Evolutionary conservation across 1,140 invertebrate genomes (phyloP), one percentile per base, ranked within the genome.

Genomic region (Scaptomyza hsui): DNA sequence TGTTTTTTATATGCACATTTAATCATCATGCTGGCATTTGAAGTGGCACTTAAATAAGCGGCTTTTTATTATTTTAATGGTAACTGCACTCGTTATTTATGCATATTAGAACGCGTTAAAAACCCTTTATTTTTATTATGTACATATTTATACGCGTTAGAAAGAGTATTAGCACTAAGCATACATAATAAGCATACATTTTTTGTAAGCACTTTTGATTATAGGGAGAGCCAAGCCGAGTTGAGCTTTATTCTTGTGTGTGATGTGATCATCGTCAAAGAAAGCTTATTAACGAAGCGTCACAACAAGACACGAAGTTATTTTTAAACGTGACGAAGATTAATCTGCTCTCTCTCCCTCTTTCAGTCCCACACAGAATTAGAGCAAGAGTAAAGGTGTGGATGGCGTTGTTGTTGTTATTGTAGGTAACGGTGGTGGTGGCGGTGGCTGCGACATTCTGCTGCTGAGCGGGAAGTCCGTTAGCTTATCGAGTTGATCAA

Each of bases 401-500:
- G 19, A n/a, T 1, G 44, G 4, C 19, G 24, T 15, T 26, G 47
- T 10, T 10, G 24, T 16, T 35, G 21, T 15, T 0, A 21, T 15
- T 13, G 4, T 6, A 0, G 21, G 15, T 21, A 6, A 0, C 13
- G 10, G 24, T 13, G 42, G 13, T 18, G 26, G n/a, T 10, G 10
- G 4, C 32, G 32, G 32, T 4, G 32, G 32, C 26, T 9, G 26
- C 7, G 26, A 29, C 26, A 29, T 1, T 37, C 4, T n/a, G 32
- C 4, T n/a, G 32, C 10, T 37, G 0, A 3, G 21, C 9, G 48
- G 10, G 21, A 72, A 67, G 10, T 53, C 62, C 2, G n/a, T 32
- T 15, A 72, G 69, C 24, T 72, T 51, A 3, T 59, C 21, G 5
- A 72, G 26, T n/a, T 65, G 37, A 21, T 59, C 21, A 5, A 59